Percentiles rank a stretch among this genome's conserved stretches.
These are phyloP conservation scores for Burhinus bistriatus DNA, from an alignment of 2,113 vertebrate species.

Conservation along the genomic window DNA sequence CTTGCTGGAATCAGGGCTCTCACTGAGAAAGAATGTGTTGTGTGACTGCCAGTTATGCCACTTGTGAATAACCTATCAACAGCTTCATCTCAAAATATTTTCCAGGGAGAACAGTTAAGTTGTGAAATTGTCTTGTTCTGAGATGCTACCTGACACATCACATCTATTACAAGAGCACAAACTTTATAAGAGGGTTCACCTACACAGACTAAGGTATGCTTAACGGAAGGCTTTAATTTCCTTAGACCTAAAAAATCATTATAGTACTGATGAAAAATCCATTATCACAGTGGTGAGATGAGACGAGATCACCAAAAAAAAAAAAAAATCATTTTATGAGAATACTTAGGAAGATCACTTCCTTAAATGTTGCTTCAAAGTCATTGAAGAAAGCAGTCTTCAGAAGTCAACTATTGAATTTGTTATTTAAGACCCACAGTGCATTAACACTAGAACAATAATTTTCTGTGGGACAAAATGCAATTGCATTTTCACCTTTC, in stretches of 20 bases:
- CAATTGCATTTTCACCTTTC: neutral
- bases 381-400: neutral
- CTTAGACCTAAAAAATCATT: neutral
- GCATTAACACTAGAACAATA: neutral
- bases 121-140: slow-evolving; percentile 30
- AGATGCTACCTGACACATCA: neutral
- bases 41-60: neutral
- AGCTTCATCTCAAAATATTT: slow-evolving; percentile 35
- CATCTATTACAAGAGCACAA: neutral
- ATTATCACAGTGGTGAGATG: neutral
- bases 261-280: neutral
- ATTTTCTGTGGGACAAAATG: neutral
- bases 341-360: neutral
- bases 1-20: neutral
- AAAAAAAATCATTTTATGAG: neutral
- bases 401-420: neutral
- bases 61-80: slow-evolving; percentile 28
- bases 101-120: neutral
- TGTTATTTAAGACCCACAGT: neutral
- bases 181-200: neutral
- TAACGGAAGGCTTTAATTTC: neutral
- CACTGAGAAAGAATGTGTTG: neutral
- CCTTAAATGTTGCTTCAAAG: neutral
- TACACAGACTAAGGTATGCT: neutral
- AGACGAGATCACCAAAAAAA: neutral